phyloP scores from a whole-genome alignment of 2,797 vertebrate species.

The Acropternis orthonyx region DNA sequence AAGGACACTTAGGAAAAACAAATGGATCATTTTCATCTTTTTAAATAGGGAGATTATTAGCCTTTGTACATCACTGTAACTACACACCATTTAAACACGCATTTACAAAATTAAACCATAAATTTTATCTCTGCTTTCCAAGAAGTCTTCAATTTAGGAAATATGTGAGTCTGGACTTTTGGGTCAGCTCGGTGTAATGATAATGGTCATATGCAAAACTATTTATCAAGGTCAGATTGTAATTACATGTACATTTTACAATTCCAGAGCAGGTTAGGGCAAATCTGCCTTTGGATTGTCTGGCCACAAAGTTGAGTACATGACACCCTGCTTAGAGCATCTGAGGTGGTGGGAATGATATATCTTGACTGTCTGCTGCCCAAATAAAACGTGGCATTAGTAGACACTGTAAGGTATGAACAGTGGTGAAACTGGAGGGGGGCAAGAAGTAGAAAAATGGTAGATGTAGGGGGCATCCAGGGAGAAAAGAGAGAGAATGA shows the following conservation, averaged over 20 bases:
- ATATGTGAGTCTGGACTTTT: neutral
- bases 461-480: neutral
- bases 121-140: neutral
- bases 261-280: neutral
- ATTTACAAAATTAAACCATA: neutral
- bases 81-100: neutral
- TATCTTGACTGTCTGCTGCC: neutral
- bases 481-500: neutral
- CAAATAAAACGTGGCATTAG: neutral
- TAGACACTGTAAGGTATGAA: neutral
- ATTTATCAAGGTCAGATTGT: neutral
- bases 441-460: neutral
- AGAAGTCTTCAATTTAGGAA: neutral
- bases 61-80: neutral
- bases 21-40: neutral
- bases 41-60: neutral
- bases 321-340: neutral
- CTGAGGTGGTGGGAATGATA: neutral
- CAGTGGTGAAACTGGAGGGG: neutral
- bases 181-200: neutral
- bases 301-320: rapidly evolving
- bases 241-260: neutral
- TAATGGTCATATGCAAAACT: neutral
- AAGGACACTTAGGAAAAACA: conserved; percentile 9
- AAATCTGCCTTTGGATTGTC: neutral